These are phyloP conservation scores for Euleptes europaea DNA, from an alignment of 2,113 vertebrate species.

Conservation along the genomic window DNA sequence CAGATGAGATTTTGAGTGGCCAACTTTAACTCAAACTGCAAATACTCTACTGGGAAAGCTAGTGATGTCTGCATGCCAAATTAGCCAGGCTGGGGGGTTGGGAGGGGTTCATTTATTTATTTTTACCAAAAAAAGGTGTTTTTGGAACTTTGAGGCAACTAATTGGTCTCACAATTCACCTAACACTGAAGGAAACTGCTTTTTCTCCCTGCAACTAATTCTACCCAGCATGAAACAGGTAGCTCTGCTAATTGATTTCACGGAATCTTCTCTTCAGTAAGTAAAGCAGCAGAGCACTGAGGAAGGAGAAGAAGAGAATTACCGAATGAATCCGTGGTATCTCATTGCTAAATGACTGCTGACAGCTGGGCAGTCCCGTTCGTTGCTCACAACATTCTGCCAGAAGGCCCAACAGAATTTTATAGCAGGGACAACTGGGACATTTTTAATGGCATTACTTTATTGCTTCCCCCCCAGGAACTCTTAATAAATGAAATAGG, in stretches of 20 bases:
- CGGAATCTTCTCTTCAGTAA: constrained; percentile 15
- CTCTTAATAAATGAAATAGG: constrained; percentile 17
- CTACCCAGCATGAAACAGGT: constrained; percentile 26
- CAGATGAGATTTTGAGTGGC: background rate
- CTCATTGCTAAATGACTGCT: constrained; percentile 45
- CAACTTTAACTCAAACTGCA: background rate
- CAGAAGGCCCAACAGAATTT: constrained; percentile 26
- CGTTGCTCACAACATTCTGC: constrained; percentile 20
- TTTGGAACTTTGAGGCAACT: constrained; percentile 18
- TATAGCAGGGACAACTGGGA: constrained; percentile 35
- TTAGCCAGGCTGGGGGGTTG: background rate
- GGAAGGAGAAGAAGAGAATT: constrained; percentile 27
- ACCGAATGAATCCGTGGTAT: constrained; percentile 35
- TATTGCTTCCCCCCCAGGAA: constrained; percentile 10
- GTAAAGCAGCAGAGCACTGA: constrained; percentile 6
- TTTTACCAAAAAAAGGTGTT: background rate
- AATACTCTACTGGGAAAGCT: background rate
- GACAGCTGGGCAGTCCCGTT: constrained; percentile 45
- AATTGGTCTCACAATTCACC: constrained; percentile 28
- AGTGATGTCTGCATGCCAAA: constrained; percentile 1
- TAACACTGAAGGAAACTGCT: constrained; percentile 6
- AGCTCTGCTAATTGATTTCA: constrained; percentile 39
- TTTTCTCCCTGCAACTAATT: constrained; percentile 23
- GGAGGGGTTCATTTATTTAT: no score
- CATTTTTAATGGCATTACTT: constrained; percentile 35